Conservation (phyloP, 2,113 vertebrate genomes). For the Colistium nudipinnis region DNA sequence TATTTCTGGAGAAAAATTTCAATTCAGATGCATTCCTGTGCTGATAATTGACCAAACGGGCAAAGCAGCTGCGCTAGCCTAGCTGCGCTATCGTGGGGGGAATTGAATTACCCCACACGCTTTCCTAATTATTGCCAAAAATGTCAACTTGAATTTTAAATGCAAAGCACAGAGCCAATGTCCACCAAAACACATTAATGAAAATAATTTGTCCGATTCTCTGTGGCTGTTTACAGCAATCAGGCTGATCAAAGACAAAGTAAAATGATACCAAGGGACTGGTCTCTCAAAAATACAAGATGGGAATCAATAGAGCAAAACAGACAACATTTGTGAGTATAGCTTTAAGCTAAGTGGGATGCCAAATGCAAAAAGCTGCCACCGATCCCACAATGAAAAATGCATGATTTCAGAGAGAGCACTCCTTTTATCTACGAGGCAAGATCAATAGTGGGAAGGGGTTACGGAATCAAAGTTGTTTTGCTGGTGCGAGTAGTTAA, state of each 20-base stretch:
- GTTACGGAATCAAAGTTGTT: constrained; percentile 82
- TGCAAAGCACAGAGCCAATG: constrained; percentile 55
- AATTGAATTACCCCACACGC: constrained; percentile 52
- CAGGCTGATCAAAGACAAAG: constrained; percentile 78
- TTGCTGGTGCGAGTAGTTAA: constrained; percentile 74
- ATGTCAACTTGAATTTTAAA: constrained; percentile 66
- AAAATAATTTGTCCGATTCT: constrained; percentile 71
- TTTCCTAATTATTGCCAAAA: constrained; percentile 53
- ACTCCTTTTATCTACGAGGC: constrained; percentile 80
- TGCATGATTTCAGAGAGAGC: constrained; percentile 80
- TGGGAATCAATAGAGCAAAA: constrained; percentile 84
- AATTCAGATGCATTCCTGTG: constrained; percentile 3
- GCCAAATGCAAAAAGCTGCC: constrained; percentile 81
- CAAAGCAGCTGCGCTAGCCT: constrained; percentile 20
- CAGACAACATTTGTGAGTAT: constrained; percentile 83
- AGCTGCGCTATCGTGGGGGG: not conserved
- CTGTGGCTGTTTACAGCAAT: constrained; percentile 74
- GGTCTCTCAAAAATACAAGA: constrained; percentile 76
- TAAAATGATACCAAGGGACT: constrained; percentile 80
- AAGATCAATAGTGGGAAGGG: constrained; percentile 82
- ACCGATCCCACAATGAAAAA: constrained; percentile 84
- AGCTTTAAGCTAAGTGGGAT: constrained; percentile 84
- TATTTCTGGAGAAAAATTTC: constrained; percentile 13
- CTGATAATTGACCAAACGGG: constrained; percentile 16
- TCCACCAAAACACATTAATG: constrained; percentile 66